A percentile compares a stretch with the other conserved stretches of the same genome.
These are phyloP conservation scores for Stylophora pistillata DNA, from an alignment of 64 coral and sea anemone species.

Conservation along the genomic window DNA sequence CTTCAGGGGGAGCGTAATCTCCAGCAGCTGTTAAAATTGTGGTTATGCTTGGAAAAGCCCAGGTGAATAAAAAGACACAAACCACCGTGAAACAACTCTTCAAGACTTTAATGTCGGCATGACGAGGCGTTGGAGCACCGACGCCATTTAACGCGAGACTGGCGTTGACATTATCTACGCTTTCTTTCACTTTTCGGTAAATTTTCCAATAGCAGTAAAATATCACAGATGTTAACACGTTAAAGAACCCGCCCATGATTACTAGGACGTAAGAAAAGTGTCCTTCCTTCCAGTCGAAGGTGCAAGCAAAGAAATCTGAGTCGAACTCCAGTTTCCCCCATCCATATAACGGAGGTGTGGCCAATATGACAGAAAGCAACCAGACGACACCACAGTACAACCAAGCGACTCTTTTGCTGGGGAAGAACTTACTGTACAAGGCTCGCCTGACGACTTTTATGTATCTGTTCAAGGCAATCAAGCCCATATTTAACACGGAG, in stretches of 20 bases:
- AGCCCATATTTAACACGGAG: no score
- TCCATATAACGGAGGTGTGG: no score
- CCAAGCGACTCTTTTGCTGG: no score
- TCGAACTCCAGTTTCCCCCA: conserved; percentile 48
- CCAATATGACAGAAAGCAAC: no score
- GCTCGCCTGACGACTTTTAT: no score
- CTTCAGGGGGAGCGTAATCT: neutral
- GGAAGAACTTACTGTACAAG: no score
- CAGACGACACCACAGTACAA: no score
- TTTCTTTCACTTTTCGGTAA: conserved; percentile 44
- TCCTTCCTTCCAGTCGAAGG: no score
- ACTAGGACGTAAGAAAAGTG: conserved; percentile 56
- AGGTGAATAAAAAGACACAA: conserved; percentile 47
- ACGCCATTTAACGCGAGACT: neutral
- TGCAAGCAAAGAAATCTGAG: conserved; percentile 20
- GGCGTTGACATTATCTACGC: neutral
- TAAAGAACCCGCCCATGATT: neutral
- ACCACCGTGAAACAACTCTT: conserved; percentile 54
- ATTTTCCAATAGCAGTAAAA: conserved; percentile 58
- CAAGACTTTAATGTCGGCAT: conserved; percentile 44
- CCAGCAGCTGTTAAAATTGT: conserved; percentile 27
- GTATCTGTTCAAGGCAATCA: no score
- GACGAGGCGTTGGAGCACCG: neutral
- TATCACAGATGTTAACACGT: conserved; percentile 28
- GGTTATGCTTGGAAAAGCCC: conserved; percentile 4